A percentile compares a stretch with the other conserved stretches of the same genome.
phyloP scores from a whole-genome alignment of 2,888 invertebrate genomes.

The Pristionchus fissidentatus region DNA sequence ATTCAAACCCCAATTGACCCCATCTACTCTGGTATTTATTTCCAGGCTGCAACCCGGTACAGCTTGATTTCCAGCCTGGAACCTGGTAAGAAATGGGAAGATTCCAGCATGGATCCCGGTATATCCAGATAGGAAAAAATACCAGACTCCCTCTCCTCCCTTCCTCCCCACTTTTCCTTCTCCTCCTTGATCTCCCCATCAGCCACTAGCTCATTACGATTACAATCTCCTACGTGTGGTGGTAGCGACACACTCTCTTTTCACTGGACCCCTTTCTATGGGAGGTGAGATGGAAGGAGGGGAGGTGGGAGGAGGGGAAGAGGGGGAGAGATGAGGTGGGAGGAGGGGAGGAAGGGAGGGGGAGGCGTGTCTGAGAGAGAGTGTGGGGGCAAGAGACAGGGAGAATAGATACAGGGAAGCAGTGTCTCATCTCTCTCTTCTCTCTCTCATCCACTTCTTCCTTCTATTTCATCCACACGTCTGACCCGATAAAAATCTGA shows the following conservation, averaged over 20 bases:
- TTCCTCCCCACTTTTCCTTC: not conserved
- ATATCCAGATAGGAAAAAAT: too few relatives aligned
- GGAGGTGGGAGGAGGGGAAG: not conserved
- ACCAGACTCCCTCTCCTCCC: too few relatives aligned
- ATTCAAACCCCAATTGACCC: too few relatives aligned
- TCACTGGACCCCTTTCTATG: not conserved
- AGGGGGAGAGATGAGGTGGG: not conserved
- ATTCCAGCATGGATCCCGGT: too few relatives aligned
- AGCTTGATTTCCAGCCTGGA: too few relatives aligned
- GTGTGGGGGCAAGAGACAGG: slow-evolving; percentile 34
- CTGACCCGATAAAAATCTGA: too few relatives aligned
- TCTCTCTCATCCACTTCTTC: not conserved
- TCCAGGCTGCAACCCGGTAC: too few relatives aligned
- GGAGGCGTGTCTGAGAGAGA: slow-evolving; percentile 15
- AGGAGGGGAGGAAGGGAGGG: slow-evolving; percentile 32
- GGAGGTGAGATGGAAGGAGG: not conserved
- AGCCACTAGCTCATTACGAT: not conserved
- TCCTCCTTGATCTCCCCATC: not conserved
- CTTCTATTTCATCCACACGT: not conserved
- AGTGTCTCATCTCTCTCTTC: slow-evolving; percentile 11
- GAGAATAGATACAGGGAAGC: slow-evolving; percentile 3
- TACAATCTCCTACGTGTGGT: slow-evolving; percentile 3
- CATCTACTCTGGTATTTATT: too few relatives aligned
- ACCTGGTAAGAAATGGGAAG: too few relatives aligned
- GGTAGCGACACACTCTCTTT: not conserved